Evolutionary conservation across 2,113 vertebrate genomes (phyloP).

Genomic region (Rhinolophus sinicus): DNA sequence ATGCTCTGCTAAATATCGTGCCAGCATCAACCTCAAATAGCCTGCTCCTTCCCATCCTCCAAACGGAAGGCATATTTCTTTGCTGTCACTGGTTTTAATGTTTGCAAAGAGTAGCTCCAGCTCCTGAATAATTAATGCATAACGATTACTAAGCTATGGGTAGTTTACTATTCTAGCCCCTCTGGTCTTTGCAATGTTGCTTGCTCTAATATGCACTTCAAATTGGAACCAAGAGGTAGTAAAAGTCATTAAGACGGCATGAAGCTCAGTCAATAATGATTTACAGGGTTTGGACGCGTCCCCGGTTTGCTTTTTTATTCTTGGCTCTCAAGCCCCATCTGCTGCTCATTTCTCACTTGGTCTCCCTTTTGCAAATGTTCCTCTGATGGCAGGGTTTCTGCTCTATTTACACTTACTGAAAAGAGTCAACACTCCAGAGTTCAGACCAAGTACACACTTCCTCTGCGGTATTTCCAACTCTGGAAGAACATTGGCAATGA

Average conservation of each 20-base stretch:
- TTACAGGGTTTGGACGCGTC: slow-evolving; percentile 76
- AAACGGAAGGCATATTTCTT: slow-evolving; percentile 56
- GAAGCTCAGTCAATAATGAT: slow-evolving; percentile 85
- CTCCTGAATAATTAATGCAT: slow-evolving; percentile 73
- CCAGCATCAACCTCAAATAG: slow-evolving; percentile 62
- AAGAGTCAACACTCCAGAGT: slow-evolving; percentile 74
- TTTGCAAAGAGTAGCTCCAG: slow-evolving; percentile 65
- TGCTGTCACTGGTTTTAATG: slow-evolving; percentile 69
- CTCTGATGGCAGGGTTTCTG: slow-evolving; percentile 62
- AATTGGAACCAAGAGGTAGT: slow-evolving; percentile 81
- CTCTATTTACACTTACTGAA: slow-evolving; percentile 70
- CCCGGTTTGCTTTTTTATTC: slow-evolving; percentile 73
- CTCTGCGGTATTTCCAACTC: slow-evolving; percentile 60
- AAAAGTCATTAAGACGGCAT: slow-evolving; percentile 79
- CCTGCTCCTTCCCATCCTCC: slow-evolving; percentile 15
- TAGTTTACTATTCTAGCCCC: slow-evolving; percentile 70
- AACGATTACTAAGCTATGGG: slow-evolving; percentile 69
- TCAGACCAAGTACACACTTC: slow-evolving; percentile 78
- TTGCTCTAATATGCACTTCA: slow-evolving; percentile 74
- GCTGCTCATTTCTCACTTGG: slow-evolving; percentile 82
- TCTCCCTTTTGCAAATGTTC: slow-evolving; percentile 76
- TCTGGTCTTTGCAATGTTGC: slow-evolving; percentile 74
- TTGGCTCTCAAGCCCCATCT: slow-evolving; percentile 87
- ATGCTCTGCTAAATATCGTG: slow-evolving; percentile 74
- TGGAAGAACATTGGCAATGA: slow-evolving; percentile 61